Conservation (phyloP, 2,888 invertebrate species). For the Caenorhabditis uteleia region DNA sequence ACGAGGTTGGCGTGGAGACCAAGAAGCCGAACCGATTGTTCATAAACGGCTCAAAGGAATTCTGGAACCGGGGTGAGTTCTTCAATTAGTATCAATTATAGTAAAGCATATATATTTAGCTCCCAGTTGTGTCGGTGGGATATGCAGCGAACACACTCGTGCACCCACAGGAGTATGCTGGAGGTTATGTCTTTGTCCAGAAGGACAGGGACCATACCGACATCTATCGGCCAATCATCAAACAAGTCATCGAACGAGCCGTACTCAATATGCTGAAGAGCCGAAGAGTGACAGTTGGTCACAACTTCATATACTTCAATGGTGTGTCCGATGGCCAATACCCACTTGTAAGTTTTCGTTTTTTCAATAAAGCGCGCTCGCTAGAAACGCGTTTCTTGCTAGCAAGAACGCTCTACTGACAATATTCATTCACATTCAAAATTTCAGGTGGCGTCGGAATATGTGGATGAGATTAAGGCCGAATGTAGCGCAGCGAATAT, state of each 20-base stretch:
- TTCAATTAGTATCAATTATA: slow-evolving; percentile 1
- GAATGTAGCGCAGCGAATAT: background rate
- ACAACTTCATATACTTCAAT: slow-evolving; percentile 24
- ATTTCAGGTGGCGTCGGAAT: slow-evolving; percentile 1
- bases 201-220: too few species aligned
- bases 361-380: too few species aligned
- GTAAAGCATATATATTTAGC: too few species aligned
- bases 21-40: too few species aligned
- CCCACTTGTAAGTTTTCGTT: too few species aligned
- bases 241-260: background rate
- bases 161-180: background rate
- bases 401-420: too few species aligned
- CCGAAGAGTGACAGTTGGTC: background rate
- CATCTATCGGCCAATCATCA: slow-evolving; percentile 1
- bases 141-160: slow-evolving; percentile 21
- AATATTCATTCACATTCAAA: too few species aligned
- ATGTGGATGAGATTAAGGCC: slow-evolving; percentile 3
- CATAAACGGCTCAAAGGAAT: background rate
- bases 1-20: too few species aligned
- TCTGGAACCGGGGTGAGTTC: too few species aligned
- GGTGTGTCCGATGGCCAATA: slow-evolving; percentile 25
- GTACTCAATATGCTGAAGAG: background rate
- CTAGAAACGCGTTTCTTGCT: too few species aligned
- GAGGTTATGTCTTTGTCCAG: too few species aligned
- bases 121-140: too few species aligned